Evolutionary conservation across 2,797 vertebrate genomes (phyloP), one percentile per base, ranked within the genome.

Genomic region (Champsocephalus gunnari): DNA sequence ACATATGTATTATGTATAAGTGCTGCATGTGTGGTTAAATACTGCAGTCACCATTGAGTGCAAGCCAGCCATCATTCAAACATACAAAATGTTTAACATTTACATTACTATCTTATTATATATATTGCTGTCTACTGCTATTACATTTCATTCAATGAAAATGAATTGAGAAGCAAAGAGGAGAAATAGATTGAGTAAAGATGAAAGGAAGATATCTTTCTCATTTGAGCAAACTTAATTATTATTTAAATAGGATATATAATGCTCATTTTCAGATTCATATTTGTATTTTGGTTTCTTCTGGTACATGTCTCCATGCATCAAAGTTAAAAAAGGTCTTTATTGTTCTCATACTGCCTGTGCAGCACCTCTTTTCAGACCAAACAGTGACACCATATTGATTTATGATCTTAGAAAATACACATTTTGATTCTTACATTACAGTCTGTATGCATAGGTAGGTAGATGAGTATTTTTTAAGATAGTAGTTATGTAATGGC

Each of bases 1-100:
- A 58, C 44, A 50, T 51, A 73, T 71, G 38, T 1, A 74, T 81
- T 71, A 77, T 77, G 9, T 3, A 77, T 44, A 1, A 47, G 12
- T 13, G 19, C 51, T 32, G 6, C 32, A 24, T 6, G 17, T 75
- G 68, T 21, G 14, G 9, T 50, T 55, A 51, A 57, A 63, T 38
- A 53, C 59, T 32, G 60, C 19, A 3, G 19, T 19, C 7, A 10
- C 17, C 21, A 53, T 12, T 21, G 17, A 47, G 5, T 57, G 5
- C 32, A 19, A 12, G 16, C 41, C 14, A 45, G 5, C 21, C 49
- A 48, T n/a, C 54, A 3, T 54, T 72, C 44, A 49, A 53, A 60
- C 13, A n/a, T 3, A 53, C 4, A 5, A 19, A 38, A 5, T 63
- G 34, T 41, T 24, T 1, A 45, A 49, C 9, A 60, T 57, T n/a